phyloP scores from a whole-genome alignment of 2,797 vertebrate species.

The Alectoris magna region DNA sequence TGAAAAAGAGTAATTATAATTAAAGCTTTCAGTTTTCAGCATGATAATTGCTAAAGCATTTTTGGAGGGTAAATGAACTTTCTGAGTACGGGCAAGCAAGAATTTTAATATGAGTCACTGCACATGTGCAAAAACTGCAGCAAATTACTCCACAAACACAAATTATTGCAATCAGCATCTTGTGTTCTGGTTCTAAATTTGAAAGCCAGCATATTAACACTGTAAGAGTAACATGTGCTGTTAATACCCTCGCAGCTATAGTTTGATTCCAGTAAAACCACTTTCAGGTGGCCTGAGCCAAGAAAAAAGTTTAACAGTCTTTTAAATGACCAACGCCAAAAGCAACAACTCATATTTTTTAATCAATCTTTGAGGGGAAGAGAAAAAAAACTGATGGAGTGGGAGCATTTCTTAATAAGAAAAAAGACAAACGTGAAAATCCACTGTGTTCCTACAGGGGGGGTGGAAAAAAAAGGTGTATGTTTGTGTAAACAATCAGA shows the following conservation, averaged over 20 bases:
- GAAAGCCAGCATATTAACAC: conserved; percentile 72
- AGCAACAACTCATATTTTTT: not conserved
- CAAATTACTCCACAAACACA: conserved; percentile 80
- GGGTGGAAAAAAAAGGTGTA: not conserved
- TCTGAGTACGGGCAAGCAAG: conserved; percentile 65
- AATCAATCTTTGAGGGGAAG: not conserved
- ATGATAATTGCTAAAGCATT: conserved; percentile 68
- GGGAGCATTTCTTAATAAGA: not conserved
- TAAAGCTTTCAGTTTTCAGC: conserved; percentile 66
- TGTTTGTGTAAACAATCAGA: not conserved
- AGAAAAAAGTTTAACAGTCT: conserved; percentile 31
- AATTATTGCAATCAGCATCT: conserved; percentile 85
- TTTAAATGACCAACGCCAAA: not conserved
- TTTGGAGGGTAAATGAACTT: conserved; percentile 75
- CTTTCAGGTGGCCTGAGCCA: conserved; percentile 75
- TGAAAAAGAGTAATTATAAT: conserved; percentile 66
- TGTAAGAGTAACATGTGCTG: conserved; percentile 68
- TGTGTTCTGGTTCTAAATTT: conserved; percentile 83
- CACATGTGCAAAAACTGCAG: conserved; percentile 80
- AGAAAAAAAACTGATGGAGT: not conserved
- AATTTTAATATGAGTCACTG: conserved; percentile 79
- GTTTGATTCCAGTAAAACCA: conserved; percentile 72
- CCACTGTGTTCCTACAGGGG: not conserved
- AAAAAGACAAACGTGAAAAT: not conserved
- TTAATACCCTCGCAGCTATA: conserved; percentile 75